Evolutionary conservation across 2,113 vertebrate genomes (phyloP).

Genomic region (Scomber scombrus): DNA sequence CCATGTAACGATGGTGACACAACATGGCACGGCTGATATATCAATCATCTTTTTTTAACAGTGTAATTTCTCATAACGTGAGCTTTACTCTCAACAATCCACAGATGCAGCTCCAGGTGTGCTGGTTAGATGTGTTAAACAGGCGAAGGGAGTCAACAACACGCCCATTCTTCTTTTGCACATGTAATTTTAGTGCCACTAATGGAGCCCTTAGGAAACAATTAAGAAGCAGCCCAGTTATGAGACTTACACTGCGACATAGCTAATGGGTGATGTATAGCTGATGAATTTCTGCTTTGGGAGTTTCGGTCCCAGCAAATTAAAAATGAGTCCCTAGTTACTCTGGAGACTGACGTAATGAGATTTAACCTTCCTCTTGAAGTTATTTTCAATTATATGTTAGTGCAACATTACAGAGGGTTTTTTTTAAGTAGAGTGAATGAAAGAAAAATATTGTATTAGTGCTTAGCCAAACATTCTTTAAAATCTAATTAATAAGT

Average conservation of each 20-base stretch:
- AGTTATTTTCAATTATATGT: neutral
- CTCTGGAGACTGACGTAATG: neutral
- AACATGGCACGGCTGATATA: neutral
- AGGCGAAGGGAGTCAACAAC: constrained; percentile 30
- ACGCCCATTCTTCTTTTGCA: constrained; percentile 42
- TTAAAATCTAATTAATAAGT: neutral
- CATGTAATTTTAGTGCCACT: constrained; percentile 41
- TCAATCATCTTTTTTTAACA: too few species aligned
- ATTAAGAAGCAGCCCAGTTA: constrained; percentile 57
- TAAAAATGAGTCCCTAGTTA: constrained; percentile 14
- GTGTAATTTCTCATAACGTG: constrained; percentile 1
- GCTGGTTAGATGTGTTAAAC: constrained; percentile 40
- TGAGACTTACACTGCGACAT: constrained; percentile 38
- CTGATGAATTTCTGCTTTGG: constrained; percentile 5
- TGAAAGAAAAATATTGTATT: neutral
- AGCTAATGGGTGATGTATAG: constrained; percentile 26
- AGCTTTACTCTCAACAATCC: constrained; percentile 3
- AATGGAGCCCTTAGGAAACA: constrained; percentile 65
- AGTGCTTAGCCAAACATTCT: neutral
- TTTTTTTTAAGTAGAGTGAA: neutral
- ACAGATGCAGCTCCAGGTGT: constrained; percentile 31
- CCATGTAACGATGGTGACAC: neutral
- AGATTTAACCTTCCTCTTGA: neutral
- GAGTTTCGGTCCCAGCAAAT: constrained; percentile 30
- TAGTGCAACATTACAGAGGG: neutral